A percentile compares a stretch with the other conserved stretches of the same genome.
Evolutionary conservation across 2,888 invertebrate genomes (phyloP).

Genomic region (Pammene aurita): DNA sequence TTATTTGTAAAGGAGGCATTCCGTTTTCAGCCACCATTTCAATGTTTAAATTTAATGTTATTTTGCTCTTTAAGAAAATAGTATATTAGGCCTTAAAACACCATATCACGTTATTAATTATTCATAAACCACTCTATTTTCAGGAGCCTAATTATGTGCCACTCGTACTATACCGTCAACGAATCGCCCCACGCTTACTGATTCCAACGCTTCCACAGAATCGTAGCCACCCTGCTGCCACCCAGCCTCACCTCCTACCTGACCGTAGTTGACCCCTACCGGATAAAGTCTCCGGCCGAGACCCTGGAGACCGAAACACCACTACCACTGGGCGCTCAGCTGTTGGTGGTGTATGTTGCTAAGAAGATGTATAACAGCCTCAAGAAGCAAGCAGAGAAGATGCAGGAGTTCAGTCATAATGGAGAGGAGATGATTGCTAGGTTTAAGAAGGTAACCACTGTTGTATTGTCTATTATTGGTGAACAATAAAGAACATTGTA

Average conservation of each 20-base stretch:
- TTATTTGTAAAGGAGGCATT: too few relatives aligned
- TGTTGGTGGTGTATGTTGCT: conserved; percentile 89
- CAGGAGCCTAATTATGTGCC: too few relatives aligned
- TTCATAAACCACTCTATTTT: too few relatives aligned
- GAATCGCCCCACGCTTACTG: neutral
- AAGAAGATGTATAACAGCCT: conserved; percentile 84
- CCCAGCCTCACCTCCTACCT: conserved; percentile 90
- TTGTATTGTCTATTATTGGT: too few relatives aligned
- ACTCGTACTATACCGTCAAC: too few relatives aligned
- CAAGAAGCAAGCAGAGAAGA: conserved; percentile 62
- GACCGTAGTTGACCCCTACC: conserved; percentile 91
- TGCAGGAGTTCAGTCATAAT: conserved; percentile 69
- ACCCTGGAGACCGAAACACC: conserved; percentile 86
- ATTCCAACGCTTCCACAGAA: conserved; percentile 74
- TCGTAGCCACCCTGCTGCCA: conserved; percentile 90
- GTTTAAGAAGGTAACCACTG: conserved; percentile 75
- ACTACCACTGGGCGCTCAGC: conserved; percentile 91
- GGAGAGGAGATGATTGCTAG: conserved; percentile 74
- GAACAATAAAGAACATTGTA: too few relatives aligned
- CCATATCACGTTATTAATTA: too few relatives aligned
- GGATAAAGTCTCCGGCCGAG: conserved; percentile 92
- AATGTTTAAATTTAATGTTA: too few relatives aligned
- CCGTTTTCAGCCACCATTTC: too few relatives aligned
- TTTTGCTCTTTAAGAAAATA: too few relatives aligned
- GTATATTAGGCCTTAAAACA: too few relatives aligned